Evolutionary conservation across 2,113 vertebrate species (phyloP).

Genomic region (Pterocles gutturalis): DNA sequence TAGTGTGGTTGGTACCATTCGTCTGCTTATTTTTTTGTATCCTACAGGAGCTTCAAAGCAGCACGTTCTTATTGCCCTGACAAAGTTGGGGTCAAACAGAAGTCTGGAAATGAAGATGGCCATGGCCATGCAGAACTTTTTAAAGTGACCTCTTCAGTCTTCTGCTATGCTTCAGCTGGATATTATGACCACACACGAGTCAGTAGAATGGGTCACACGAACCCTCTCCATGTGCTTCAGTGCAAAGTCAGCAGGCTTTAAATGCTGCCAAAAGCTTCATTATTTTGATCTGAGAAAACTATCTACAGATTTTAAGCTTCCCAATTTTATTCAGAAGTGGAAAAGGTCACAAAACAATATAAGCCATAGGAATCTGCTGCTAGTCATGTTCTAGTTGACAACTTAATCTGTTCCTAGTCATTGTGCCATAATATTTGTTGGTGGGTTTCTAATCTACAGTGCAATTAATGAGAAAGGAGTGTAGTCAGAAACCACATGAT

Average conservation of each 20-base stretch:
- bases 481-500: constrained; percentile 22
- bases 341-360: not conserved
- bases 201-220: not conserved
- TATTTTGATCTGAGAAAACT: not conserved
- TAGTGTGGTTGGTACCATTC: not conserved
- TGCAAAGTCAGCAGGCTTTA: not conserved
- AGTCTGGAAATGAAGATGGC: not conserved
- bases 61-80: not conserved
- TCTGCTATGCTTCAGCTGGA: not conserved
- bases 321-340: not conserved
- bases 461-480: constrained; percentile 1
- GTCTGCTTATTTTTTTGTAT: not conserved
- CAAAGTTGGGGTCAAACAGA: not conserved
- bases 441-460: not conserved
- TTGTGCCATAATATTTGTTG: constrained; percentile 51
- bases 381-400: not conserved
- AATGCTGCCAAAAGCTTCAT: not conserved
- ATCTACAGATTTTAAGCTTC: not conserved
- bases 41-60: not conserved
- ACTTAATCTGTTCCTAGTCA: not conserved
- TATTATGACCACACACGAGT: accelerated
- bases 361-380: not conserved
- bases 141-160: not conserved
- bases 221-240: not conserved
- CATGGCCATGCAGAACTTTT: not conserved